Conservation (phyloP, 2,113 vertebrate species). For the Jaculus jaculus region DNA sequence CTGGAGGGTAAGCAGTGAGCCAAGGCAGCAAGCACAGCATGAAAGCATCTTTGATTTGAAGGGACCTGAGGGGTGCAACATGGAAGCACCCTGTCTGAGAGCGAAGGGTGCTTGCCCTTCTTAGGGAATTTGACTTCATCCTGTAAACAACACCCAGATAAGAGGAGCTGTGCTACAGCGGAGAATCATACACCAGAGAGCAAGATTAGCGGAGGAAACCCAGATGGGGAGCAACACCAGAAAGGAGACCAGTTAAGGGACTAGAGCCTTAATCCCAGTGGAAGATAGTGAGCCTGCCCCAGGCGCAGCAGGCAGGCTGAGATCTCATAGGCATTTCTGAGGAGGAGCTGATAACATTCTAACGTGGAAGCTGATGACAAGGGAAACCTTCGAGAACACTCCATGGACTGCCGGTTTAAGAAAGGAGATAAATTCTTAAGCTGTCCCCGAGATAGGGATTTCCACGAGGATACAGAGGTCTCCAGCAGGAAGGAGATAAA, state of each 20-base stretch:
- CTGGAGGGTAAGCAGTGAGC: neutral
- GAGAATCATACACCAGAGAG: neutral
- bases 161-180: neutral
- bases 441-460: neutral
- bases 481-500: neutral
- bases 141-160: neutral
- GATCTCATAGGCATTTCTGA: neutral
- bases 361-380: neutral
- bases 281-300: accelerated
- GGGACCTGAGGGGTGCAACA: neutral
- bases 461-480: neutral
- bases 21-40: neutral
- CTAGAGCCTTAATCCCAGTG: neutral
- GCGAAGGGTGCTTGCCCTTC: neutral
- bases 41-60: neutral
- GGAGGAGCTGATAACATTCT: neutral
- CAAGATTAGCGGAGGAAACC: neutral
- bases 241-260: neutral
- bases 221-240: neutral
- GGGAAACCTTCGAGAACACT: neutral
- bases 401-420: neutral
- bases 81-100: neutral
- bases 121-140: neutral
- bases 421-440: neutral
- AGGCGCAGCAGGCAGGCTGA: neutral